phyloP scores from a whole-genome alignment of 2,888 invertebrate species.

The Plebejus melissa region DNA sequence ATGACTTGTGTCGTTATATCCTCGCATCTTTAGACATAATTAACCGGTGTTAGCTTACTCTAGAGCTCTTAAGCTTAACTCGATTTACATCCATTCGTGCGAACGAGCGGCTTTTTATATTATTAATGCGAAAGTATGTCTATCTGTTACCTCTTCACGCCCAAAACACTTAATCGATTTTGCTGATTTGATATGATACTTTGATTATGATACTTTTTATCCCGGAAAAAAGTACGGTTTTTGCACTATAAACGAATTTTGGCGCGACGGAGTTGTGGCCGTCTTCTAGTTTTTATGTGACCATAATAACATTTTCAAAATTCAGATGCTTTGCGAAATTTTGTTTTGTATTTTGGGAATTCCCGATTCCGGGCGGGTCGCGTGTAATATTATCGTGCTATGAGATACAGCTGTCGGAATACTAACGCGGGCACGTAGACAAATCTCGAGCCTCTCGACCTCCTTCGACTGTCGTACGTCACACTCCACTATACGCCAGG shows the following conservation, averaged over 20 bases:
- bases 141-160: no score
- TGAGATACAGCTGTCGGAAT: constrained; percentile 24
- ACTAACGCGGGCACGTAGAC: constrained; percentile 25
- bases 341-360: background rate
- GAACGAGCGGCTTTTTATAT: no score
- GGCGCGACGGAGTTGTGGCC: no score
- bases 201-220: no score
- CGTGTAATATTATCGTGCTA: constrained; percentile 22
- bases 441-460: constrained; percentile 26
- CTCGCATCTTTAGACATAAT: background rate
- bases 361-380: background rate
- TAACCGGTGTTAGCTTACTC: background rate
- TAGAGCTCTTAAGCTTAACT: background rate
- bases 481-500: constrained; percentile 12
- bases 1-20: constrained; percentile 5
- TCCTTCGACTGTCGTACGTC: constrained; percentile 21
- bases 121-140: no score
- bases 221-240: no score
- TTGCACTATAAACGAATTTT: no score
- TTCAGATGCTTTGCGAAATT: background rate
- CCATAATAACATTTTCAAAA: background rate
- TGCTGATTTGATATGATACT: no score
- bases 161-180: no score
- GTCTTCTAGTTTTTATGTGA: no score
- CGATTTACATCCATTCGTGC: no score